Conservation (phyloP, 2,888 invertebrate genomes). For the Leucophora obtusa region DNA sequence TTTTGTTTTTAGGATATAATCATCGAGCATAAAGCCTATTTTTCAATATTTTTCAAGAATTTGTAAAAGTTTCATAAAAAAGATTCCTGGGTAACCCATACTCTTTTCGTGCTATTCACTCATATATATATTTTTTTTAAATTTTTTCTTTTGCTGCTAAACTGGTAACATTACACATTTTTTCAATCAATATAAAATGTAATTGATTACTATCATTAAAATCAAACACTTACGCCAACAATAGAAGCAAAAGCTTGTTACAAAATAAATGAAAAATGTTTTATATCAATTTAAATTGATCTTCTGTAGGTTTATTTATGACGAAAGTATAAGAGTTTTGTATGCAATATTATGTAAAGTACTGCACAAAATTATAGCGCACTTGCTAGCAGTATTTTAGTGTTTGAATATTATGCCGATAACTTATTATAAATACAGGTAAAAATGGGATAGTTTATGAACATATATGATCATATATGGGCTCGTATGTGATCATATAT, state of each 20-base stretch:
- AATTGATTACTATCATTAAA: conserved; percentile 28
- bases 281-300: not conserved
- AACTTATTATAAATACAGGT: too few relatives aligned
- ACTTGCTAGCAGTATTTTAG: too few relatives aligned
- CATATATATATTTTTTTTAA: not conserved
- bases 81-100: too few relatives aligned
- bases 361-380: too few relatives aligned
- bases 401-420: too few relatives aligned
- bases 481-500: too few relatives aligned
- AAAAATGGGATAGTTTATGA: too few relatives aligned
- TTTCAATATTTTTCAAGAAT: too few relatives aligned
- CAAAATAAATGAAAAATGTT: not conserved
- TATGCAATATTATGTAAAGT: not conserved
- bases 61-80: too few relatives aligned
- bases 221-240: not conserved
- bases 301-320: not conserved
- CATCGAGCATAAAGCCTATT: too few relatives aligned
- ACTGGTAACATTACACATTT: conserved; percentile 20
- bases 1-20: too few relatives aligned
- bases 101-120: not conserved
- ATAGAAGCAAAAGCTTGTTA: not conserved
- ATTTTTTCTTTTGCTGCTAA: not conserved
- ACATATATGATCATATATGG: too few relatives aligned
- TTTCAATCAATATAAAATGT: conserved; percentile 19
- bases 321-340: not conserved